A percentile compares a stretch with the other conserved stretches of the same genome.
Conservation (phyloP, 2,888 invertebrate genomes). For the Phengaris arion region DNA sequence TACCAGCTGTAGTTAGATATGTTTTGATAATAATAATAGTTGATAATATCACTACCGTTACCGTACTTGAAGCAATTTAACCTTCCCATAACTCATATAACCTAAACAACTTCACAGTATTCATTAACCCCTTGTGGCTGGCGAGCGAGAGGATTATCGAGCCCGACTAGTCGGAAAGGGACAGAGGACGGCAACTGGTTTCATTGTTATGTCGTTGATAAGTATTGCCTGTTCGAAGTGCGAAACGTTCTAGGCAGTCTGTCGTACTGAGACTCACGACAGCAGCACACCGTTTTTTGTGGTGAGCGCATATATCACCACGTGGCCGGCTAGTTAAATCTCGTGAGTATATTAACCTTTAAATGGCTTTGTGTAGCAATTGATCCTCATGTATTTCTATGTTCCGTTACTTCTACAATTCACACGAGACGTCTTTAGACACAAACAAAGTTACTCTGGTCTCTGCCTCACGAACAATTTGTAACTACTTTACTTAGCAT, state of each 20-base stretch:
- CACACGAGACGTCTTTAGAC: not conserved
- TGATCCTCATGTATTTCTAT: not conserved
- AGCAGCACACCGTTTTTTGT: conserved; percentile 56
- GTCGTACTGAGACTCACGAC: conserved; percentile 68
- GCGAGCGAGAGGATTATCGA: not conserved
- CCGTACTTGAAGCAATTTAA: conserved; percentile 1
- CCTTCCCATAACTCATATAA: conserved; percentile 13
- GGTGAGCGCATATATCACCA: conserved; percentile 50
- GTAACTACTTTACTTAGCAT: not conserved
- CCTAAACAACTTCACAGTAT: not conserved
- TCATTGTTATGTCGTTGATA: conserved; percentile 42
- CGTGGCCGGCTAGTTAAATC: conserved; percentile 64
- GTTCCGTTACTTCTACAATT: not conserved
- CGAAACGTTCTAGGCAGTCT: conserved; percentile 46
- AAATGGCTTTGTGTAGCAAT: conserved; percentile 12
- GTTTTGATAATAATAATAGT: conserved; percentile 10
- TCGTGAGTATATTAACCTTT: conserved; percentile 54
- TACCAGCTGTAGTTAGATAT: not conserved
- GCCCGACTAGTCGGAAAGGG: not conserved
- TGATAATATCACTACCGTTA: not conserved
- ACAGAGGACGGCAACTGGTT: conserved; percentile 35
- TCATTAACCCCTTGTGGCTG: not conserved
- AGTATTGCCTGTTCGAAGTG: conserved; percentile 38
- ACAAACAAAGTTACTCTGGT: not conserved
- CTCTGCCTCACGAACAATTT: not conserved